Conservation (phyloP, 2,797 vertebrate genomes). For the Salmo trutta region DNA sequence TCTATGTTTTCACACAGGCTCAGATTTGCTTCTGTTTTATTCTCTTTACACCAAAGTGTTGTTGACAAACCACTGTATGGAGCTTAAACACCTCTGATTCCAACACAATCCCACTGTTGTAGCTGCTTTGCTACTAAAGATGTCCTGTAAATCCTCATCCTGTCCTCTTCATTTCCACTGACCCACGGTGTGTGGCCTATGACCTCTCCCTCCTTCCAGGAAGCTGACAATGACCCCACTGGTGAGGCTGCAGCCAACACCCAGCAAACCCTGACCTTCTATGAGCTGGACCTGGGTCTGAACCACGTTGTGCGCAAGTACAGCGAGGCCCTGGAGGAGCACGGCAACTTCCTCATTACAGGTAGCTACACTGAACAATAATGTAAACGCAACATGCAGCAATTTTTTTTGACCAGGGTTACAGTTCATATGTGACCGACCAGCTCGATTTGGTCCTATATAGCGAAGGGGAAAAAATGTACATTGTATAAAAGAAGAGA, state of each 20-base stretch:
- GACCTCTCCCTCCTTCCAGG: conserved; percentile 67
- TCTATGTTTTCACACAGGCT: too few species aligned
- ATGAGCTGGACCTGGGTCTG: conserved; percentile 94
- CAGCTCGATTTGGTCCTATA: too few species aligned
- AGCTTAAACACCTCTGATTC: background rate
- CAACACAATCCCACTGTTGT: background rate
- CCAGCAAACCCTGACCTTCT: conserved; percentile 96
- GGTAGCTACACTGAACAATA: conserved; percentile 68
- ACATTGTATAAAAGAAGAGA: too few species aligned
- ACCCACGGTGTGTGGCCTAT: too few species aligned
- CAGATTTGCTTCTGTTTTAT: background rate
- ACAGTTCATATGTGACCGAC: too few species aligned
- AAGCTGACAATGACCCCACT: conserved; percentile 97
- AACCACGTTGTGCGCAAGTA: conserved; percentile 98
- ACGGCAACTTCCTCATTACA: conserved; percentile 98
- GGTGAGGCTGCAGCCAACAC: conserved; percentile 98
- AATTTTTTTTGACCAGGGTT: too few species aligned
- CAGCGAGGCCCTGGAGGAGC: conserved; percentile 96
- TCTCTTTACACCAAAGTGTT: background rate
- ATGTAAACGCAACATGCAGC: too few species aligned
- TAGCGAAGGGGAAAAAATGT: too few species aligned
- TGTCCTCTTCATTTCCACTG: too few species aligned
- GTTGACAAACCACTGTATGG: background rate
- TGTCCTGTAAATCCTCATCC: background rate
- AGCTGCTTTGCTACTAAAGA: background rate